A percentile compares a stretch with the other conserved stretches of the same genome.
Conservation (phyloP, 2,797 vertebrate species). For the Coregonus ussuriensis region DNA sequence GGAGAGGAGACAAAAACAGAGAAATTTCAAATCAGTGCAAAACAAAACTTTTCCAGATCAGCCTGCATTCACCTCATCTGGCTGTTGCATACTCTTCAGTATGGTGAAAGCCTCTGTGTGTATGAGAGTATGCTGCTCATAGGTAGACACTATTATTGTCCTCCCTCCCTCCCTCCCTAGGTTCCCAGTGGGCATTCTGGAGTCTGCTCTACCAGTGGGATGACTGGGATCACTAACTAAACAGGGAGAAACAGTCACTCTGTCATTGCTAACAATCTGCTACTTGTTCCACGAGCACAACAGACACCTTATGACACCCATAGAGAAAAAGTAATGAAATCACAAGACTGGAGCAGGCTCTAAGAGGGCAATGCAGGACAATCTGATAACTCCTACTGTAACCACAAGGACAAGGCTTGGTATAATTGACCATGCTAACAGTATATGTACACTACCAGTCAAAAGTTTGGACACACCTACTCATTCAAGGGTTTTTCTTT, state of each 20-base stretch:
- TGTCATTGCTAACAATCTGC: conserved; percentile 43
- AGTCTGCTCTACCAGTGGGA: conserved; percentile 35
- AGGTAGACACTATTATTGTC: conserved; percentile 10
- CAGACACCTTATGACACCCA: conserved; percentile 33
- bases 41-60: background rate
- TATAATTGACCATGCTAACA: no score
- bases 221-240: conserved; percentile 25
- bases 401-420: background rate
- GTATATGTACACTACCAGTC: no score
- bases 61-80: conserved; percentile 6
- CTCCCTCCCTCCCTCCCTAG: background rate
- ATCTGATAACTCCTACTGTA: no score
- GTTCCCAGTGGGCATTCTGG: conserved; percentile 28
- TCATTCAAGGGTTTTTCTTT: no score
- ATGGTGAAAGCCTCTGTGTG: background rate
- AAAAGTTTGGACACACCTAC: no score
- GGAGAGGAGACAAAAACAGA: conserved; percentile 37
- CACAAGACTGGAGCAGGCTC: background rate
- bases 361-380: conserved; percentile 48
- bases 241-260: conserved; percentile 22
- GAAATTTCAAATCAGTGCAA: background rate
- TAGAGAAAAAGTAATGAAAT: background rate
- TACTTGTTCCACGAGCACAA: conserved; percentile 56
- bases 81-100: background rate
- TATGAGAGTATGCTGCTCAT: background rate